These are phyloP conservation scores for Dichetophora obliterata DNA, from an alignment of 2,888 invertebrate species.

Conservation along the genomic window DNA sequence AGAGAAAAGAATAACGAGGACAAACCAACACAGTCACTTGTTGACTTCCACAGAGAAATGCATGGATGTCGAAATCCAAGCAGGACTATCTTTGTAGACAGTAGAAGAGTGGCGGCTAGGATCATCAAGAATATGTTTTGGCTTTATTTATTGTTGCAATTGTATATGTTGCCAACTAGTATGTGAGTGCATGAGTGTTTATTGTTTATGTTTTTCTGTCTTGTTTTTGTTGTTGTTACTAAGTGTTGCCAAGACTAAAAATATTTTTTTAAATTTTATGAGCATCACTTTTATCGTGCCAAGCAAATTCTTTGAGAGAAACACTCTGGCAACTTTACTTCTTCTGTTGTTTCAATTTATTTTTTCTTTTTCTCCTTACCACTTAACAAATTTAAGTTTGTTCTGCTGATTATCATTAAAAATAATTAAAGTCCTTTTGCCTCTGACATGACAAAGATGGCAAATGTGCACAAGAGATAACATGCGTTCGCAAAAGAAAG, in stretches of 20 bases:
- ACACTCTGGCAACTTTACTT: not conserved
- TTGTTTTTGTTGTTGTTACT: not conserved
- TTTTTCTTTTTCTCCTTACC: slow-evolving; percentile 6
- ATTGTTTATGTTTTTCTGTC: not conserved
- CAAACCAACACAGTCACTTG: not conserved
- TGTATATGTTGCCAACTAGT: too few species aligned
- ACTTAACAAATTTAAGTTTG: not conserved
- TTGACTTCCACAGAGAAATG: not conserved
- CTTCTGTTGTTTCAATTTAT: slow-evolving; percentile 4
- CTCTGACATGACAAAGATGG: not conserved
- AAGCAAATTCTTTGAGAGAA: not conserved
- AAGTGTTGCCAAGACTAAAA: not conserved
- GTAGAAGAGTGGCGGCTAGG: too few species aligned
- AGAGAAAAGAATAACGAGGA: slow-evolving; percentile 4
- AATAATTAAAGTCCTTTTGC: slow-evolving; percentile 62
- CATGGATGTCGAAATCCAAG: too few species aligned
- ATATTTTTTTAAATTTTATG: too few species aligned
- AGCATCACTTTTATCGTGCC: not conserved
- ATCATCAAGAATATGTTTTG: too few species aligned
- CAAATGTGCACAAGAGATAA: too few species aligned
- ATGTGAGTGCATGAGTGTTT: not conserved
- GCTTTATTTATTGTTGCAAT: too few species aligned
- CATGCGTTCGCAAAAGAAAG: too few species aligned
- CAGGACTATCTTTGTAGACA: too few species aligned
- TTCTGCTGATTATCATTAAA: slow-evolving; percentile 58